Evolutionary conservation across 2,113 vertebrate species (phyloP), one percentile per base, ranked within the genome.

Genomic region (Coptodon rendalli): DNA sequence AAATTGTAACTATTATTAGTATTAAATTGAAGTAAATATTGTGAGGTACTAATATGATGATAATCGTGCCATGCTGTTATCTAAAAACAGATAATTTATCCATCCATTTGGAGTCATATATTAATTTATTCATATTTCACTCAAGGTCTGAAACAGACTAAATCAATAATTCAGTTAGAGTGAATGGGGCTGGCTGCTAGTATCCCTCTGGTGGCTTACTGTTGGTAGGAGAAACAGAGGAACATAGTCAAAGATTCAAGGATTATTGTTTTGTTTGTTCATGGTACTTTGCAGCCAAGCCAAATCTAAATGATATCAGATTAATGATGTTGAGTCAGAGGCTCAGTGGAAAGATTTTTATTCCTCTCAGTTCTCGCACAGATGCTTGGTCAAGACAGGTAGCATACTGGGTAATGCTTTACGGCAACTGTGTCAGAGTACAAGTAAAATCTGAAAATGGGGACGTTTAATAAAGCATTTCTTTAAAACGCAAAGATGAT

Each of bases 151-250:
- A 83, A 86, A 87, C 57, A 84, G 76, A 86, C 48, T 80, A 54
- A 84, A 92, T 94, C 84, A 90, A 92, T 95, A 83, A 93, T 92
- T 92, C 88, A 92, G 86, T 38, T 73, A 24, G 81, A 87, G 82
- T 91, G 80, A 76, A 91, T 89, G 52, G 24, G 66, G 61, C 43
- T 43, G 31, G 84, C 91, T 92, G 86, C 83, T 63, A 83, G 82
- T 87, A 17, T 90, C 45, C 85, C 83, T 90, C 86, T 29, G 16
- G 79, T 82, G 81, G 80, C 56, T 82, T 8, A 22, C 52, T 71
- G 87, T 83, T 87, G 73, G 84, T 81, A 57, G 83, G 27, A 71
- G 80, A 89, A 87, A 87, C 78, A 86, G 19, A 84, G 43, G 80
- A 80, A 81, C 61, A 81, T 9, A 82, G 61, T 61, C 81, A 57